Evolutionary conservation across 2,888 invertebrate species (phyloP).

Genomic region (Agonopterix subpropinquella): DNA sequence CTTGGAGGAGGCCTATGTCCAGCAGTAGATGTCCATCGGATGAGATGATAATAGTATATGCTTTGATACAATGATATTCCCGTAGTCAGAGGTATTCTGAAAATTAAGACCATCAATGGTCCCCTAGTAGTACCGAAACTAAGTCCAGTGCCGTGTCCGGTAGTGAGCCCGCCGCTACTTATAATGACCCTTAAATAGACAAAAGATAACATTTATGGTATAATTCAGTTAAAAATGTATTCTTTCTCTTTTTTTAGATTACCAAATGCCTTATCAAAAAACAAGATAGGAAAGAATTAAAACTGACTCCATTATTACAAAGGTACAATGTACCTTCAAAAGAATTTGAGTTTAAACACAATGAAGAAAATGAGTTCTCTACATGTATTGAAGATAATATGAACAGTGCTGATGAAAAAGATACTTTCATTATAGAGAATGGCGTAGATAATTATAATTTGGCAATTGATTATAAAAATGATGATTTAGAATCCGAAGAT

Average conservation of each 20-base stretch:
- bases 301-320: conserved; percentile 16
- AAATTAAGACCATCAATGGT: too few relatives aligned
- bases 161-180: background rate
- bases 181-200: too few relatives aligned
- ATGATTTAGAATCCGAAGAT: too few relatives aligned
- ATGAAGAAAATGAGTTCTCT: conserved; percentile 4
- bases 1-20: too few relatives aligned
- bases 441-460: background rate
- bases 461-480: too few relatives aligned
- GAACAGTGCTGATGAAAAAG: background rate
- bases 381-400: background rate
- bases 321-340: conserved; percentile 7
- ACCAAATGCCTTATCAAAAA: conserved; percentile 18
- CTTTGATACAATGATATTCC: too few relatives aligned
- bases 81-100: too few relatives aligned
- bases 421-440: background rate
- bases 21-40: too few relatives aligned
- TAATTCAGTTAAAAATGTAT: too few relatives aligned
- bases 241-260: conserved; percentile 15
- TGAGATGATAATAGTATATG: too few relatives aligned
- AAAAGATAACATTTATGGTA: too few relatives aligned
- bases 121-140: background rate
- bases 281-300: conserved; percentile 17
- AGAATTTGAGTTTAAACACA: conserved; percentile 11
- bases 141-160: too few relatives aligned